Percentiles rank a stretch among this genome's conserved stretches.
Evolutionary conservation across 2,797 vertebrate species (phyloP).

Genomic region (Oceanodroma leucorhoa): DNA sequence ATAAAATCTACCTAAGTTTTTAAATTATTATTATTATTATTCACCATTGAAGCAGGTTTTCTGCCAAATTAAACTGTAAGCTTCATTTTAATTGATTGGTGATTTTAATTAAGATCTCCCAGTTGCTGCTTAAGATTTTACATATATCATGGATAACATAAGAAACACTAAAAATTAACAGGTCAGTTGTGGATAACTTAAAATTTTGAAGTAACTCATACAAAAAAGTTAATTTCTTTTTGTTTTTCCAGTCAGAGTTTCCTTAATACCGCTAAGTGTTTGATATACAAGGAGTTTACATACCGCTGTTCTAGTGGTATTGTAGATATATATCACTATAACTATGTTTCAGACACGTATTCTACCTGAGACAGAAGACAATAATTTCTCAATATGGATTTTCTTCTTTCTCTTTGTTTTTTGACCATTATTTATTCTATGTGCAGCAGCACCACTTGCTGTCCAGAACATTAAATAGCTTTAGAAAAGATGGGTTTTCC

Average conservation of each 20-base stretch:
- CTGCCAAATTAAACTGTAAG: not conserved
- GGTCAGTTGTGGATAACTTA: not conserved
- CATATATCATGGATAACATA: not conserved
- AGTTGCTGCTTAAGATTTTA: not conserved
- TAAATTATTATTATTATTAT: not conserved
- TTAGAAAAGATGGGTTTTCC: not conserved
- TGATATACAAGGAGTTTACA: not conserved
- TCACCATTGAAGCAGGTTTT: not conserved
- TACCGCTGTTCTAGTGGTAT: not conserved
- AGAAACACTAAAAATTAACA: not conserved
- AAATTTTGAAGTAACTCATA: not conserved
- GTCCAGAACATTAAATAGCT: not conserved
- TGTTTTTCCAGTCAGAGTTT: not conserved
- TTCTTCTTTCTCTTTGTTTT: not conserved
- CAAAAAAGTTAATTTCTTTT: not conserved
- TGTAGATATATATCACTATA: not conserved
- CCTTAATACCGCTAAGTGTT: not conserved
- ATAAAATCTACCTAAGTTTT: not conserved
- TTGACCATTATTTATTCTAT: not conserved
- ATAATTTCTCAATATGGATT: not conserved
- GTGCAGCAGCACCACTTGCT: conserved; percentile 24
- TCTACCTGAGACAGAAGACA: not conserved
- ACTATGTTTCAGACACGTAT: not conserved
- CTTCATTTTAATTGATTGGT: not conserved
- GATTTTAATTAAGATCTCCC: not conserved